These are phyloP conservation scores for Trachelipus rathkii DNA, from an alignment of 1,140 invertebrate species.

Conservation along the genomic window DNA sequence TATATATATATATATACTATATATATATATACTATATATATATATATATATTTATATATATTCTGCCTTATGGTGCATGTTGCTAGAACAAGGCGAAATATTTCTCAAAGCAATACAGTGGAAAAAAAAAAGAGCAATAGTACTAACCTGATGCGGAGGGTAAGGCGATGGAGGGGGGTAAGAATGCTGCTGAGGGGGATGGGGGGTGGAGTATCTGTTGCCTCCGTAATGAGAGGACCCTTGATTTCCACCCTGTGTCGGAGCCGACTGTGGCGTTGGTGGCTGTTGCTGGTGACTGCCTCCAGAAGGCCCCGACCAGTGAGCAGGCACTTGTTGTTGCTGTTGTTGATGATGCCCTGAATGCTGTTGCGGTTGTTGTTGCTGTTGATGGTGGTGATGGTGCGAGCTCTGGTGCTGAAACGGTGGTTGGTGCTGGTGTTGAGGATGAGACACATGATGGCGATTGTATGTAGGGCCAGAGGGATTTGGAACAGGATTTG, in stretches of 20 bases:
- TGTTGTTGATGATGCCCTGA: neutral
- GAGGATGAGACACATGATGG: neutral
- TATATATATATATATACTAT: too few species aligned
- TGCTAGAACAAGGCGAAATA: too few species aligned
- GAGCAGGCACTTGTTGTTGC: neutral
- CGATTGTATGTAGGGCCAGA: neutral
- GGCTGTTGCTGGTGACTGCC: neutral
- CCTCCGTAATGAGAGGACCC: neutral
- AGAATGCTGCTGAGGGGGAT: neutral
- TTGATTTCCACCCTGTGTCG: neutral
- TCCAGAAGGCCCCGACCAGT: conserved; percentile 1
- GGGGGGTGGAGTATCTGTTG: conserved; percentile 1
- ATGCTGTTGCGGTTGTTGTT: neutral
- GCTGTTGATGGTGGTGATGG: neutral
- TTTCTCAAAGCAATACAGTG: neutral
- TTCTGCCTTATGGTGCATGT: too few species aligned
- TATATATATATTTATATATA: too few species aligned
- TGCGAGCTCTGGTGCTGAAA: neutral
- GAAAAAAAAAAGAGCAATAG: neutral
- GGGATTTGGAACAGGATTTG: neutral
- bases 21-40: too few species aligned
- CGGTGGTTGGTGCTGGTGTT: neutral
- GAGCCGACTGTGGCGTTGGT: neutral
- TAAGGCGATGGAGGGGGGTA: conserved; percentile 1
- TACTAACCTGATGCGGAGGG: conserved; percentile 5